Evolutionary conservation across 2,888 invertebrate genomes (phyloP).

Genomic region (Ophioninae sp.): DNA sequence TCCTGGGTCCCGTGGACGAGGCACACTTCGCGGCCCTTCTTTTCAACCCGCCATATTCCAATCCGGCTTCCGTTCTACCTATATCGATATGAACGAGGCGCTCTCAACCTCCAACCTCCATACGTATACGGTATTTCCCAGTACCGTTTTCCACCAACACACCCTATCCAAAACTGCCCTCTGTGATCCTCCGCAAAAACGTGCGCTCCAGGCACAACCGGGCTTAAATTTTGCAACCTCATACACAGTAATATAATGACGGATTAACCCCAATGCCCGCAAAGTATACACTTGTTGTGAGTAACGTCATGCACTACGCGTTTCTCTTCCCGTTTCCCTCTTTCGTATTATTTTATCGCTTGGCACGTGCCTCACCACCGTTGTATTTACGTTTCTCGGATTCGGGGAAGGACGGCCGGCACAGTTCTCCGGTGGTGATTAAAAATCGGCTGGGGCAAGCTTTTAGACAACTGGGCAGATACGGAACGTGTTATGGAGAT

Average conservation of each 20-base stretch:
- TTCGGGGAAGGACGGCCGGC: neutral
- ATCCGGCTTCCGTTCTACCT: slow-evolving; percentile 1
- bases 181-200: slow-evolving; percentile 14
- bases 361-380: neutral
- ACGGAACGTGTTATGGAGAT: neutral
- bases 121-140: neutral
- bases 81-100: slow-evolving; percentile 8
- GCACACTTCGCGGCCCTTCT: slow-evolving; percentile 52
- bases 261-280: slow-evolving; percentile 45
- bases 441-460: neutral
- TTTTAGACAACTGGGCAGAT: neutral
- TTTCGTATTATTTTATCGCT: slow-evolving; percentile 12
- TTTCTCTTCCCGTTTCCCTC: neutral
- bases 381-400: neutral
- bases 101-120: slow-evolving; percentile 27
- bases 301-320: slow-evolving; percentile 32
- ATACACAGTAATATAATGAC: slow-evolving; percentile 42
- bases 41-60: slow-evolving; percentile 46
- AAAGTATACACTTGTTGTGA: slow-evolving; percentile 39
- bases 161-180: slow-evolving; percentile 13
- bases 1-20: slow-evolving; percentile 61
- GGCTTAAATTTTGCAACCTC: slow-evolving; percentile 37
- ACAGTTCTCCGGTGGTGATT: neutral
- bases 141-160: slow-evolving; percentile 14
- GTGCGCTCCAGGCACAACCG: neutral